Base-by-base conservation (phyloP, 2,888 invertebrate species). In the Cyclophora punctaria region DNA sequence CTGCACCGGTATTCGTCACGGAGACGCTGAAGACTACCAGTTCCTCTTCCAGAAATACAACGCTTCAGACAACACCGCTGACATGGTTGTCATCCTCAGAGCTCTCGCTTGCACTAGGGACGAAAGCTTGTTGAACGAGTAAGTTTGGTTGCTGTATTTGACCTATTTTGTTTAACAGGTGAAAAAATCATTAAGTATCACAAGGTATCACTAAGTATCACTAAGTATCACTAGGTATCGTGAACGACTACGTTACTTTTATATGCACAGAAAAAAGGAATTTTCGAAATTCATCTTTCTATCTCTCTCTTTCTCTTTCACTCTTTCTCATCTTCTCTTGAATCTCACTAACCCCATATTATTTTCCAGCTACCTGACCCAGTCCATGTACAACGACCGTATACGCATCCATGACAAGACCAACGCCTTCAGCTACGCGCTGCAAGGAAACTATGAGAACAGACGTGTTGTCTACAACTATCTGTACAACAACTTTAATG, bases 1-100 rank as follows among this genome's bases (percentile, higher is more conserved):
- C 73, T 93, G 93, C 69, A 78, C 83, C 4, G 93, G 91, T 20
- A 71, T 94, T 0, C 86, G 85, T 45, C 62, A 91, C 43, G 94
- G 94, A 0, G 73, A 86, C 4, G 67, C 71, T 1, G 65, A 73
- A 0, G 93, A 93, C 63, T 94, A 93, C 90, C 59, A 91, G 7
- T 92, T 91, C 77, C 81, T 92, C 35, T 91, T 89, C 80, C 46
- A 80, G 0, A 77, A 80, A 51, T 93, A 92, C 47, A 89, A 90
- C 49, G 69, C 88, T 0, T 91, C 91, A 0, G 75, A 91, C 5
- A 93, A 93, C 60, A 90, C 92, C 45, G 82, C 83, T 2, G 88
- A 89, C 7, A 90, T 94, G 69, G 83, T 93, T 2, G 79, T 81
- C 46, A 90, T 91, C 1, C 79, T 94, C 7, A 89, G 91, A 0